Percentiles rank a stretch among this genome's conserved stretches.
Conservation (phyloP, 1,140 invertebrate genomes). For the Pseudomyrmex flavicornis region DNA sequence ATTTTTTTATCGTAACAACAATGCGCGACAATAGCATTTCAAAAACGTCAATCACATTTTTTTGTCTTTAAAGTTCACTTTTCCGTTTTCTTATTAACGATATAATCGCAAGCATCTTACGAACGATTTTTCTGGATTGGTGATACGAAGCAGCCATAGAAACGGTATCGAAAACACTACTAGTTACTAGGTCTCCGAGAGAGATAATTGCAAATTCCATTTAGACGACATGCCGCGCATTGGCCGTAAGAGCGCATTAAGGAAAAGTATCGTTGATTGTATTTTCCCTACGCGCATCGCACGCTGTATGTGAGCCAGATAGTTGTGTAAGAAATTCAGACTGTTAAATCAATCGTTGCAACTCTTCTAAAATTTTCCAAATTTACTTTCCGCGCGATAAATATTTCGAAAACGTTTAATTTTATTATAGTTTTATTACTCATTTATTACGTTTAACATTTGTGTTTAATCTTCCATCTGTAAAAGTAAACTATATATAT, state of each 20-base stretch:
- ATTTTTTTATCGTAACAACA: neutral
- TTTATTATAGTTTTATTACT: too few species aligned
- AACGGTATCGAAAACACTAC: constrained; percentile 44
- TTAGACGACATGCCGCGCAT: constrained; percentile 64
- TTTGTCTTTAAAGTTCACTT: neutral
- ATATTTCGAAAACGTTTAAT: too few species aligned
- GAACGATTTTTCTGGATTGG: constrained; percentile 43
- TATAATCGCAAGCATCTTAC: constrained; percentile 49
- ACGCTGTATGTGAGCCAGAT: constrained; percentile 31
- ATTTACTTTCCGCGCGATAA: too few species aligned
- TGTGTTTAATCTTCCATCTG: neutral
- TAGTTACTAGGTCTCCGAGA: neutral
- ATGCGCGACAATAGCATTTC: constrained; percentile 1
- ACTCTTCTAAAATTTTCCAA: neutral
- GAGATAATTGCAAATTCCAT: constrained; percentile 75
- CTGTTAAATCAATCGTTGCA: constrained; percentile 45
- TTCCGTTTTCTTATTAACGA: constrained; percentile 34
- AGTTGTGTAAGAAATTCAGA: constrained; percentile 57
- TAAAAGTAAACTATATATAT: neutral
- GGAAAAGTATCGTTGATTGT: constrained; percentile 67
- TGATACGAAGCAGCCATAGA: constrained; percentile 19
- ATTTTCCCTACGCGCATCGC: constrained; percentile 52
- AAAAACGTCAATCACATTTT: neutral
- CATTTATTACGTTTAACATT: neutral
- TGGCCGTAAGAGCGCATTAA: constrained; percentile 68